phyloP scores from a whole-genome alignment of 2,113 vertebrate genomes.

The Osmerus eperlanus region DNA sequence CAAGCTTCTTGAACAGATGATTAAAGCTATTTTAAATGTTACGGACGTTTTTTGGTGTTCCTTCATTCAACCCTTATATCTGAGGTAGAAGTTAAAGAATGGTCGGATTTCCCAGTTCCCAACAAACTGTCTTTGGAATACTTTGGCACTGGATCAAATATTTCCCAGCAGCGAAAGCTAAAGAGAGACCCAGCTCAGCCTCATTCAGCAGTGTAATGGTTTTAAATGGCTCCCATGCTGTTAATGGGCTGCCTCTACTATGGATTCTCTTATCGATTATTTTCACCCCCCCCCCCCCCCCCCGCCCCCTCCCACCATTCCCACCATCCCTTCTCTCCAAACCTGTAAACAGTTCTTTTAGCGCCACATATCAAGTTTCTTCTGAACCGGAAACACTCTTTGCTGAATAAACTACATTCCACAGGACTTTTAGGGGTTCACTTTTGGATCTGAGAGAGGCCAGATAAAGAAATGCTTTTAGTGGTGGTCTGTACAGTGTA shows the following conservation, averaged over 20 bases:
- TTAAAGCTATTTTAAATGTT: conserved; percentile 66
- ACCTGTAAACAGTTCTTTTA: too few species aligned
- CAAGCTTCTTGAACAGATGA: conserved; percentile 44
- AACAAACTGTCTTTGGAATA: conserved; percentile 5
- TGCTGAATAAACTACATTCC: too few species aligned
- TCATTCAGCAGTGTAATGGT: conserved; percentile 24
- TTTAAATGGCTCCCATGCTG: too few species aligned
- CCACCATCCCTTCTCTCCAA: too few species aligned
- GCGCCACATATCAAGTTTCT: too few species aligned
- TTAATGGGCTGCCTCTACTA: too few species aligned
- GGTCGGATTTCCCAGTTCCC: neutral
- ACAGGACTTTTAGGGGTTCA: neutral
- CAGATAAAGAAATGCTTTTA: neutral
- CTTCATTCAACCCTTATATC: neutral
- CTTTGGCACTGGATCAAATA: conserved; percentile 15
- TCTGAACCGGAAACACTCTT: too few species aligned
- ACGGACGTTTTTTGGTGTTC: conserved; percentile 11
- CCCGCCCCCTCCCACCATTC: too few species aligned
- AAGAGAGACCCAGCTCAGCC: neutral
- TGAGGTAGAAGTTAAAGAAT: neutral
- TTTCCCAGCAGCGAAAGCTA: conserved; percentile 16
- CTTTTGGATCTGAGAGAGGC: neutral
- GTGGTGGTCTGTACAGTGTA: neutral
- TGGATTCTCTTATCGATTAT: too few species aligned
- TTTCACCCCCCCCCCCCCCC: too few species aligned